These are phyloP conservation scores for Danaus plexippus DNA, from an alignment of 1,140 invertebrate genomes.

Conservation along the genomic window DNA sequence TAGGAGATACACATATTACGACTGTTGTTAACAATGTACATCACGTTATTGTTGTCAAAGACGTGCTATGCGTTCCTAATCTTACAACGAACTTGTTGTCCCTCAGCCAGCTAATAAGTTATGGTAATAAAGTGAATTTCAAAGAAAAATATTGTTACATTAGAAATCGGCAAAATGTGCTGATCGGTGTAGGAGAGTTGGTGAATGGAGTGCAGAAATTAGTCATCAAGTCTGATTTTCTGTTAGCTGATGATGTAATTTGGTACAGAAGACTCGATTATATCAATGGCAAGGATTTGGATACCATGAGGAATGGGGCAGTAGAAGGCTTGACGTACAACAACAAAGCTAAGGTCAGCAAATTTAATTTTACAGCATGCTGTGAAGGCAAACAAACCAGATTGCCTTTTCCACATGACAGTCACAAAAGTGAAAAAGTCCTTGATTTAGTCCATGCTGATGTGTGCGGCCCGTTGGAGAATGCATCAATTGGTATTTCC, in stretches of 20 bases:
- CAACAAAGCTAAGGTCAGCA: conserved; percentile 7
- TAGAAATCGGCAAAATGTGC: conserved; percentile 23
- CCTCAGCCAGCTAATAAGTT: too few relatives aligned
- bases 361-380: conserved; percentile 18
- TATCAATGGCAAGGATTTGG: conserved; percentile 21
- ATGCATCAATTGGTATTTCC: conserved; percentile 13
- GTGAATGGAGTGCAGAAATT: conserved; percentile 26
- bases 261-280: conserved; percentile 29
- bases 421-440: conserved; percentile 12
- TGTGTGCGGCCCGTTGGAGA: conserved; percentile 24
- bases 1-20: too few relatives aligned
- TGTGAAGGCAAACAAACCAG: conserved; percentile 26
- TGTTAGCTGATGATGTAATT: conserved; percentile 18
- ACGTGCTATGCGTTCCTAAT: too few relatives aligned
- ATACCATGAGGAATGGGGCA: conserved; percentile 21
- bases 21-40: too few relatives aligned
- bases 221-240: conserved; percentile 7
- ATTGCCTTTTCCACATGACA: conserved; percentile 15
- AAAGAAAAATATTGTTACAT: too few relatives aligned
- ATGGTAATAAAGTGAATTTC: too few relatives aligned
- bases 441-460: conserved; percentile 23
- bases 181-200: conserved; percentile 16
- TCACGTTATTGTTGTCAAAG: too few relatives aligned
- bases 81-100: too few relatives aligned
- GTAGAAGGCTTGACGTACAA: conserved; percentile 20